Evolutionary conservation across 2,797 vertebrate genomes (phyloP), one percentile per base, ranked within the genome.

Genomic region (Trichosurus vulpecula): DNA sequence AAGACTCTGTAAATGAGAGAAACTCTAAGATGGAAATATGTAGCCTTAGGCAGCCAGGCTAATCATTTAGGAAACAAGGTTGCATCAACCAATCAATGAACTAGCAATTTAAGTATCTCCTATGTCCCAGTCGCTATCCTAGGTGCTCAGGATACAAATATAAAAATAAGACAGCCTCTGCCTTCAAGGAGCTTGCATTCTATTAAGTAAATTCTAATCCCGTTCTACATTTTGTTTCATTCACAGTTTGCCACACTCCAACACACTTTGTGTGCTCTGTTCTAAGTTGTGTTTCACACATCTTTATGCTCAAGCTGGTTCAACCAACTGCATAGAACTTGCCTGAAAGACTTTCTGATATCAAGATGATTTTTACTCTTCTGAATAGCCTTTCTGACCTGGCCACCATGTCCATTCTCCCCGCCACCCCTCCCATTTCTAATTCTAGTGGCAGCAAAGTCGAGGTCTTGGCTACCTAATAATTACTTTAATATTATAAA

Each of bases 1-100:
- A 97, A 96, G 93, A 47, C 52, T 96, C 96, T 94, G 90, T 94
- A 97, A 96, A 96, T 94, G 97, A 97, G 14, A 92, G 81, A 51
- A 87, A 51, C 16, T 74, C 41, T 87, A 29, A 87, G 22, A 51
- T 47, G 74, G 41, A 97, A 97, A 95, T 92, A 51, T 96, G 89
- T 96, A 97, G 96, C 91, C 94, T 95, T 93, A 97, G 90, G 94
- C 90, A 95, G 2, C 35, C 93, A 95, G 90, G 94, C 95, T 95
- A 97, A 92, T 89, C 93, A 52, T 93, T 97, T 95, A 94, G 66
- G 74, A 96, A 97, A 96, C 96, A 95, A 96, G 94, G 10, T 30
- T 97, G 9, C 81, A 92, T 94, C 92, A 93, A 95, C 87, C 41
- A 61, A 61, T 61, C 31, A 87, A 51, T 87, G 22, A 51, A 47